A percentile compares a stretch with the other conserved stretches of the same genome.
These are phyloP conservation scores for Leptinotarsa juncta DNA, from an alignment of 2,888 invertebrate genomes.

Conservation along the genomic window DNA sequence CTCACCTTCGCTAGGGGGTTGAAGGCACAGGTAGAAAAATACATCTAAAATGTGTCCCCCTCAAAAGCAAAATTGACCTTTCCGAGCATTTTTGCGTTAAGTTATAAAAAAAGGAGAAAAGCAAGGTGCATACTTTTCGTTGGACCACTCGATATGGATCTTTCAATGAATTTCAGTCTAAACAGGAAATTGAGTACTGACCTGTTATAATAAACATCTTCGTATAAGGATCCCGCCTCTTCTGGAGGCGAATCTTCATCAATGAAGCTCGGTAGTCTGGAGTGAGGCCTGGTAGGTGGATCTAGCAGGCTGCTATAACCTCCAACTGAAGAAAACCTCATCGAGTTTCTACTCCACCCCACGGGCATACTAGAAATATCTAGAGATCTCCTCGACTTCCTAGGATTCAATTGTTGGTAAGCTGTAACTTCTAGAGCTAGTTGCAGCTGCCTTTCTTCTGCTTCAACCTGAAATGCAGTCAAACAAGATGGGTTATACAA, in stretches of 20 bases:
- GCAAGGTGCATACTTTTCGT: too few relatives aligned
- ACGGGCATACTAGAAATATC: conserved; percentile 76
- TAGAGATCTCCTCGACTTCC: conserved; percentile 66
- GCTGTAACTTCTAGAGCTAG: conserved; percentile 79
- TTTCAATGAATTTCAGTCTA: too few relatives aligned
- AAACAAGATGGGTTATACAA: not conserved
- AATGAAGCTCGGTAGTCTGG: conserved; percentile 73
- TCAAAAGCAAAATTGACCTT: too few relatives aligned
- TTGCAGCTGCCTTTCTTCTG: conserved; percentile 77
- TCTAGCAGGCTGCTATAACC: conserved; percentile 80
- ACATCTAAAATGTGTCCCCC: too few relatives aligned
- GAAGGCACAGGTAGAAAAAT: too few relatives aligned
- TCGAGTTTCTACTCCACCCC: conserved; percentile 64
- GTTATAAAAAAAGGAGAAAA: too few relatives aligned
- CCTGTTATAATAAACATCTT: conserved; percentile 61
- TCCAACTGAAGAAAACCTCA: conserved; percentile 74
- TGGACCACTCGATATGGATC: too few relatives aligned
- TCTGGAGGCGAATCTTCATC: conserved; percentile 65
- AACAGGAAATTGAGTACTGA: conserved; percentile 36
- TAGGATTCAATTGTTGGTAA: conserved; percentile 68
- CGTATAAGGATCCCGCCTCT: conserved; percentile 59
- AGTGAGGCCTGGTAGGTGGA: conserved; percentile 71
- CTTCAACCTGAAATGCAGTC: conserved; percentile 69
- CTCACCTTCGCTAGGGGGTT: too few relatives aligned
- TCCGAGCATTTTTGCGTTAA: too few relatives aligned